Conservation (phyloP, 1,140 invertebrate genomes). For the Ganaspis sp. region DNA sequence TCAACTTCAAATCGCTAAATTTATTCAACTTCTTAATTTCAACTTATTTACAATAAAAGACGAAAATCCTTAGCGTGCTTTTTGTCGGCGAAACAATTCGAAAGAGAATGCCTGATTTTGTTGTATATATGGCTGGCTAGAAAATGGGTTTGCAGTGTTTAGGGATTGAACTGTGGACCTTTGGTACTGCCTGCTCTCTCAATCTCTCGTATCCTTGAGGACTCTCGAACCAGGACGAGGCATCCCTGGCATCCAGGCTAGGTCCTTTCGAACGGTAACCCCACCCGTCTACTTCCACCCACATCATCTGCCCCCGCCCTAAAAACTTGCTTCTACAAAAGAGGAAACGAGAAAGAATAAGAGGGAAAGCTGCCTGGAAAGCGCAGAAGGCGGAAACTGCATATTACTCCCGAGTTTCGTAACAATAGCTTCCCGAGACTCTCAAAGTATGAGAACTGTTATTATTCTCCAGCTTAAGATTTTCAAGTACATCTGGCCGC, state of each 20-base stretch:
- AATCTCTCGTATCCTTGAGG: not conserved
- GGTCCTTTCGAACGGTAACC: not conserved
- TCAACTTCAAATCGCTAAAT: too few relatives aligned
- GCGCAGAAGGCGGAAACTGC: conserved; percentile 29
- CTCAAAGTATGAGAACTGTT: conserved; percentile 22
- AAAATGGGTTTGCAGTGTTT: conserved; percentile 17
- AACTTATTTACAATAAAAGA: too few relatives aligned
- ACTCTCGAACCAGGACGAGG: not conserved
- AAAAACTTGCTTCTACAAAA: conserved; percentile 11
- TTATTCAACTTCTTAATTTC: too few relatives aligned
- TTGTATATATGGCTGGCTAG: not conserved
- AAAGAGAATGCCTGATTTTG: too few relatives aligned
- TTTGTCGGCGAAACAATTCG: too few relatives aligned
- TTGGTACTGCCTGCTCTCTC: not conserved
- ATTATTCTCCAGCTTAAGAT: conserved; percentile 26
- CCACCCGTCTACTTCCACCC: conserved; percentile 15
- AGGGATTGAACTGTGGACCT: not conserved
- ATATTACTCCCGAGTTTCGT: conserved; percentile 8
- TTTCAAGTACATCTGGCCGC: conserved; percentile 19
- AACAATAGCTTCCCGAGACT: conserved; percentile 21
- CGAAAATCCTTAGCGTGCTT: too few relatives aligned
- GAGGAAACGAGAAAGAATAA: conserved; percentile 1
- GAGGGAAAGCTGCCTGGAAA: not conserved
- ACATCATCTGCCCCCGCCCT: not conserved
- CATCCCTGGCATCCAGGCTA: conserved; percentile 11